A percentile compares a stretch with the other conserved stretches of the same genome.
phyloP scores from a whole-genome alignment of 2,888 invertebrate genomes.

The Synanthedon tipuliformis region DNA sequence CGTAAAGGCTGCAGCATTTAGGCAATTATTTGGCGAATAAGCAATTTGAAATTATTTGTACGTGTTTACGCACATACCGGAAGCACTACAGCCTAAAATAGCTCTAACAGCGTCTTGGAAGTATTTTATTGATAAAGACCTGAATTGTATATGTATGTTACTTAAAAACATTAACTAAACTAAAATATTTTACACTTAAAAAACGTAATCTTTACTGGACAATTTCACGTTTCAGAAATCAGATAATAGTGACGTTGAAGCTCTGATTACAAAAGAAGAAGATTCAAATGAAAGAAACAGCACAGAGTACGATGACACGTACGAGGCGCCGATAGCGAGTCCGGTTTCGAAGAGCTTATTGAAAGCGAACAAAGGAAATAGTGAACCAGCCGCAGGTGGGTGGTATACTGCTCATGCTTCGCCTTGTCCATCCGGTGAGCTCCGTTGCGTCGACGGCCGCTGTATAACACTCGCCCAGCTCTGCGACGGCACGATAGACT shows the following conservation, averaged over 20 bases:
- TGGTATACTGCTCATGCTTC: constrained; percentile 45
- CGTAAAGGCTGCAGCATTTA: too few species aligned
- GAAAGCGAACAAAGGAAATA: not conserved
- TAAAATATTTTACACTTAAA: too few species aligned
- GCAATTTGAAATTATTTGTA: too few species aligned
- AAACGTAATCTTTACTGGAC: too few species aligned
- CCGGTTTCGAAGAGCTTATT: not conserved
- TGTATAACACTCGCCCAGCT: constrained; percentile 74
- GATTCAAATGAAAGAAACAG: not conserved
- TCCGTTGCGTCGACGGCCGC: constrained; percentile 73
- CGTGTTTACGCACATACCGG: too few species aligned
- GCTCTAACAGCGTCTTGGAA: too few species aligned
- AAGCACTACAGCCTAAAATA: too few species aligned
- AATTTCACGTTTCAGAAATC: constrained; percentile 29
- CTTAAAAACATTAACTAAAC: too few species aligned
- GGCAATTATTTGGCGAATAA: too few species aligned
- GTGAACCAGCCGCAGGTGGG: not conserved
- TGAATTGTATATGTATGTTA: too few species aligned
- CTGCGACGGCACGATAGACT: constrained; percentile 73
- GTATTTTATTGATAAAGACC: too few species aligned
- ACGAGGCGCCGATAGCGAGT: constrained; percentile 10
- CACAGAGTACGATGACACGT: constrained; percentile 14
- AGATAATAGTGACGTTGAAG: constrained; percentile 14
- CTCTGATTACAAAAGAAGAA: constrained; percentile 2
- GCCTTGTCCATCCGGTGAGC: constrained; percentile 64